These are phyloP conservation scores for Pituophis catenifer DNA, from an alignment of 2,113 vertebrate genomes.

Conservation along the genomic window DNA sequence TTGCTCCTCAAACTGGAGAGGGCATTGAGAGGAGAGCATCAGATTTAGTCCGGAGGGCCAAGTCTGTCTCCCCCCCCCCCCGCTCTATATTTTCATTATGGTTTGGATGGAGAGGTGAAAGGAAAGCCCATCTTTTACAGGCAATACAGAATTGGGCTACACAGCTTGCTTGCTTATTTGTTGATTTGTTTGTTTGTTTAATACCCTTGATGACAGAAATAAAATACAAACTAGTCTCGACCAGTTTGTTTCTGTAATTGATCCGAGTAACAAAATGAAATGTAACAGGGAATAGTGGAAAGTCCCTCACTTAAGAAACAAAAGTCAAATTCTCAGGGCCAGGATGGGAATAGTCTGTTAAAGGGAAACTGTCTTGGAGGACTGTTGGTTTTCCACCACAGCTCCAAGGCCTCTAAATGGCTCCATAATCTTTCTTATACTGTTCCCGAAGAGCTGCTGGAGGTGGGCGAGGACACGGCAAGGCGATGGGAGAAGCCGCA, in stretches of 20 bases:
- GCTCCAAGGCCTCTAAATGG: too few relatives aligned
- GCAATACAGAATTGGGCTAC: not conserved
- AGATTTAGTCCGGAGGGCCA: not conserved
- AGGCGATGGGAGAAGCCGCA: too few relatives aligned
- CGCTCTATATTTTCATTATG: not conserved
- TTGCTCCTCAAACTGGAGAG: too few relatives aligned
- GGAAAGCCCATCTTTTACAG: not conserved
- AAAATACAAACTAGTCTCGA: not conserved
- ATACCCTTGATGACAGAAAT: not conserved
- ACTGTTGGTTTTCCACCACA: not conserved
- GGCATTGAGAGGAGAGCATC: too few relatives aligned
- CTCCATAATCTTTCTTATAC: not conserved
- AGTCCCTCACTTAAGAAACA: not conserved
- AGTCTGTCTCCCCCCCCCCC: not conserved
- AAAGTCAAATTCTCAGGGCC: not conserved
- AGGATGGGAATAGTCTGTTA: not conserved
- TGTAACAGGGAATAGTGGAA: not conserved
- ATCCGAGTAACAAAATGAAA: not conserved
- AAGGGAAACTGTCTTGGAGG: not conserved
- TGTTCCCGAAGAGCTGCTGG: too few relatives aligned
- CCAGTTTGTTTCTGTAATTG: too few relatives aligned
- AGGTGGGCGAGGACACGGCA: too few relatives aligned
- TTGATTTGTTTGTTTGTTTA: not conserved
- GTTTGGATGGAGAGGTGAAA: not conserved
- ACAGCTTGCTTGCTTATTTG: too few relatives aligned